phyloP scores from a whole-genome alignment of 2,888 invertebrate genomes.

The Phaedon cochleariae region DNA sequence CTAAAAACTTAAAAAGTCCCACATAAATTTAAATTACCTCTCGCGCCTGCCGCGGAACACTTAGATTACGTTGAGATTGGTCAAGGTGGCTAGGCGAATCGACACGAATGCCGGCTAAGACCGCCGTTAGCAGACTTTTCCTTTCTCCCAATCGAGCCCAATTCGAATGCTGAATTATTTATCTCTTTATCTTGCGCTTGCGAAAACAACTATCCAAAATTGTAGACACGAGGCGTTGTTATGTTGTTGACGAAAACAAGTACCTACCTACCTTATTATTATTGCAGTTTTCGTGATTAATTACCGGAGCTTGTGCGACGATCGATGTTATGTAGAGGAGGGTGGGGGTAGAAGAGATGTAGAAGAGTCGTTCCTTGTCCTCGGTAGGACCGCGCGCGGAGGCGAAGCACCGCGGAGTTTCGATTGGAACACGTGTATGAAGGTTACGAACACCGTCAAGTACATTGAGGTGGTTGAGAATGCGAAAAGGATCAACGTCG shows the following conservation, averaged over 20 bases:
- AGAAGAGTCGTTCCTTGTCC: constrained; percentile 51
- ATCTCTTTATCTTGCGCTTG: constrained; percentile 8
- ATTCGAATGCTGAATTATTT: constrained; percentile 9
- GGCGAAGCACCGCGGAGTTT: constrained; percentile 55
- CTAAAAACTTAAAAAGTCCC: too few species aligned
- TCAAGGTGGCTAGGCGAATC: constrained; percentile 58
- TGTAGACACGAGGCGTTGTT: constrained; percentile 4
- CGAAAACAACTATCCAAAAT: constrained; percentile 8
- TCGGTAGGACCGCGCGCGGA: constrained; percentile 55
- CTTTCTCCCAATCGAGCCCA: constrained; percentile 44
- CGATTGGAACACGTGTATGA: constrained; percentile 52
- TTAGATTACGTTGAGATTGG: constrained; percentile 60
- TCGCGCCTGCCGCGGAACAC: constrained; percentile 36
- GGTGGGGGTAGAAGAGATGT: constrained; percentile 35
- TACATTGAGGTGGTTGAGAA: constrained; percentile 14
- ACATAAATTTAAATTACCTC: constrained; percentile 10
- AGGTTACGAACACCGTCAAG: constrained; percentile 43
- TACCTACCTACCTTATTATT: neutral
- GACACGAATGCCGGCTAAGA: constrained; percentile 26
- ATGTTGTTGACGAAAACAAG: neutral
- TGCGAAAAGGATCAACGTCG: constrained; percentile 13
- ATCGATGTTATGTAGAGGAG: constrained; percentile 24
- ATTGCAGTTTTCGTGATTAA: too few species aligned
- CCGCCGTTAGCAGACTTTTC: constrained; percentile 53
- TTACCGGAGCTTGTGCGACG: constrained; percentile 7